Base-by-base conservation (phyloP, 2,113 vertebrate genomes). In the Rallus limicola region DNA sequence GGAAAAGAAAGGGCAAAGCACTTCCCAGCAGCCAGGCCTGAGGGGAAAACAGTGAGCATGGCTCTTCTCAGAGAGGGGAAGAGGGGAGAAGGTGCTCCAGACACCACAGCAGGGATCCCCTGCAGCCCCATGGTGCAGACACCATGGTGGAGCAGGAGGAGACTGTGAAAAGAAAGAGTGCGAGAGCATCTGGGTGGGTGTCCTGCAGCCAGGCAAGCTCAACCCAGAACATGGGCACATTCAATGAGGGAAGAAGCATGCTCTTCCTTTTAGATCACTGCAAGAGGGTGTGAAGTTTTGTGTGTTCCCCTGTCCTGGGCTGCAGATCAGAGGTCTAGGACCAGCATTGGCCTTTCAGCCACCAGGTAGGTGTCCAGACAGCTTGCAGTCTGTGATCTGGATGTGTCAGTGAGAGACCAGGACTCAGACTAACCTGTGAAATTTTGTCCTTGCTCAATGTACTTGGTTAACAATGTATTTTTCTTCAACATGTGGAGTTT, bases 371-470 rank as follows among this genome's bases (percentile, higher is more conserved):
- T 24, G 12, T 42, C 50, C 48, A 31, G 70, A 69, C 16, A 50
- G 14, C 14, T 81, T 56, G 63, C 0, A 0, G 16, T 4, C 0
- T 2, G 40, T 0, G 1, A 55, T 42, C 40, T 10, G 29, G 10
- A 2, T 18, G 23, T 15, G 13, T 12, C 33, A 16, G 17, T 4
- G 63, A n/a, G 68, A 50, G 11, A 44, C 3, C 36, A 79, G 62
- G 42, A 65, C 48, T 89, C 21, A 15, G 36, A 19, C 10, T 21
- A 33, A 55, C 46, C 50, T 67, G 34, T 31, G 48, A 38, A 74
- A 72, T 16, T 46, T 46, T n/a, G 36, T 26, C 59, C 33, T 24
- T 1, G 0, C 42, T 59, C 33, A 21, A 80, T 29, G 40, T 19
- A 6, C 36, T 53, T 52, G 3, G 29, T 10, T 65, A 53, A 38